phyloP scores from a whole-genome alignment of 1,140 invertebrate species.

The Micrasema longulum region DNA sequence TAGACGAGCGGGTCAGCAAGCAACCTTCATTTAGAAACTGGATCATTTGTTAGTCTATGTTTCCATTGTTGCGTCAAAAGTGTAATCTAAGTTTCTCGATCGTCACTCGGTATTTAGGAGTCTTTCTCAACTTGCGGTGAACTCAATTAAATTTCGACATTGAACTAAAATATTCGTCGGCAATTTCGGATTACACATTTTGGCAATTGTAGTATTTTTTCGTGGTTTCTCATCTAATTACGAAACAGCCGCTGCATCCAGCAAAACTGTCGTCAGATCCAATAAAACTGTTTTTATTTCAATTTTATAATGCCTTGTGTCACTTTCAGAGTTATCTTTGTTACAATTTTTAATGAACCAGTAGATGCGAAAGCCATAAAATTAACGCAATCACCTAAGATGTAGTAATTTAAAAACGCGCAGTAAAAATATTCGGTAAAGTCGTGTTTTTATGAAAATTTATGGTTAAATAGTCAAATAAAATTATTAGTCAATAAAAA shows the following conservation, averaged over 20 bases:
- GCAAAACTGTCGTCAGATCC: neutral
- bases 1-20: constrained; percentile 35
- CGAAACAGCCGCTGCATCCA: constrained; percentile 3
- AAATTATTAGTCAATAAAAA: no score
- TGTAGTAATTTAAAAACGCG: no score
- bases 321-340: no score
- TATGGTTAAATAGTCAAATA: no score
- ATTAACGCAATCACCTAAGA: no score
- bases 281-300: neutral
- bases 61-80: constrained; percentile 37
- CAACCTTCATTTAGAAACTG: constrained; percentile 40
- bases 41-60: constrained; percentile 26
- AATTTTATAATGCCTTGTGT: no score
- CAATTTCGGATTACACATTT: constrained; percentile 31
- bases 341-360: no score
- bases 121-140: constrained; percentile 28
- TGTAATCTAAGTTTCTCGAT: constrained; percentile 36
- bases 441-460: no score
- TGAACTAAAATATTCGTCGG: constrained; percentile 35
- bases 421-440: no score
- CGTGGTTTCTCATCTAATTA: constrained; percentile 22
- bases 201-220: constrained; percentile 32
- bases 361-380: no score
- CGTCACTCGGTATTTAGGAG: constrained; percentile 34
- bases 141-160: constrained; percentile 37